A percentile compares a stretch with the other conserved stretches of the same genome.
phyloP scores from a whole-genome alignment of 2,113 vertebrate genomes.

The Accipiter cooperii region DNA sequence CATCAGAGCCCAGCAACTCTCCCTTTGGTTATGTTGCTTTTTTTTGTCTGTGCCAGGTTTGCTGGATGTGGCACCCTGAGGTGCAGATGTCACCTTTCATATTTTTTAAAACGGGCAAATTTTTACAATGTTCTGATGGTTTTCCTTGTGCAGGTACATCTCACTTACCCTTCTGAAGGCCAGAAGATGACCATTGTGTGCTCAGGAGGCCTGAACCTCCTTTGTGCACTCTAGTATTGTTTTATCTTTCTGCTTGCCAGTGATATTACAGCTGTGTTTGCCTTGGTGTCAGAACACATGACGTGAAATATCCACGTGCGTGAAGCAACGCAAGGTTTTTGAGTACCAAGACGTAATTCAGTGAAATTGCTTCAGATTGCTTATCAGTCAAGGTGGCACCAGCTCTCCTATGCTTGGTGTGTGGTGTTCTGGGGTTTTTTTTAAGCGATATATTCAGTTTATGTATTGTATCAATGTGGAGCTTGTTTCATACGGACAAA shows the following conservation, averaged over 20 bases:
- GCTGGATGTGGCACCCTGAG: neutral
- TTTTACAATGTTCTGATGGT: neutral
- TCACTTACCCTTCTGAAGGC: neutral
- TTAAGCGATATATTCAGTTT: fast-evolving
- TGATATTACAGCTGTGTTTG: neutral
- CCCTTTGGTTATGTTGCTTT: neutral
- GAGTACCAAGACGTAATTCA: neutral
- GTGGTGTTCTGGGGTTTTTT: too few species aligned
- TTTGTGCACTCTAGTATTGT: neutral
- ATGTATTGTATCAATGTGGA: fast-evolving
- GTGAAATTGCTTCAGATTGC: neutral
- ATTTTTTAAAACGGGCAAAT: fast-evolving
- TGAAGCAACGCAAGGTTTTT: neutral
- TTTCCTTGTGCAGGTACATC: fast-evolving
- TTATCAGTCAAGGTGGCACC: neutral
- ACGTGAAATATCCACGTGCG: fast-evolving
- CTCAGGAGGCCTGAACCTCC: neutral
- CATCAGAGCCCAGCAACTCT: neutral
- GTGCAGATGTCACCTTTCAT: neutral
- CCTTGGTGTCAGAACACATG: neutral
- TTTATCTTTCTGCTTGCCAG: neutral
- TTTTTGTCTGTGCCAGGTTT: neutral
- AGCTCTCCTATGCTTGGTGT: neutral
- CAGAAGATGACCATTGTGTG: neutral
- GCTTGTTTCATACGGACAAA: neutral